Base-by-base conservation (phyloP, 1,140 invertebrate genomes). In the Polypedilum pembai region DNA sequence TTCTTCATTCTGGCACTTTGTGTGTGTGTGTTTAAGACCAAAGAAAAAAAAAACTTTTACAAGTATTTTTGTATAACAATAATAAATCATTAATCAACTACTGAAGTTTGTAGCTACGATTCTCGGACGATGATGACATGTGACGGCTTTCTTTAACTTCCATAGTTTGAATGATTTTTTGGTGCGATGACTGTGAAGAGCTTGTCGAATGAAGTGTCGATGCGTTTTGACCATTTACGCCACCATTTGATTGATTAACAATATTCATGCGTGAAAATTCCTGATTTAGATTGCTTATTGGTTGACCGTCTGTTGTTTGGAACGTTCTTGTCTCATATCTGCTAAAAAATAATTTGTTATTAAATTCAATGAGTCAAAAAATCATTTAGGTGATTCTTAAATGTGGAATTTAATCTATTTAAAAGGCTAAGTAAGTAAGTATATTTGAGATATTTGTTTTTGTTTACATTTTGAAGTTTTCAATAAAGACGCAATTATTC, bases 261-360 rank as follows among this genome's bases (percentile, higher is more conserved):
- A 20, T n/a, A 18, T 20, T n/a, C 7, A 18, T 10, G 8, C 65
- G 15, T 20, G 65, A 8, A 21, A 69, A 69, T 69, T 69, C 65
- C 7, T 69, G n/a, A 20, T 69, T 69, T 0, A 69, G 65, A 20
- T 18, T 21, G 18, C 17, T 21, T 8, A 69, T 69, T 69, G 65
- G 65, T 18, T 69, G 65, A 21, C 65, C 65, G 17, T 69, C 65
- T 20, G 65, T 69, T n/a, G 65, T 69, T 69, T 69, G 65, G 65
- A 69, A 69, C 17, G 65, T 69, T 69, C 65, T 18, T 3, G 65
- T 69, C 17, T 69, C 65, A 20, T 69, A 69, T 69, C 65, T 69
- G 15, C 45, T 56, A 18, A 20, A 69, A 69, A 18, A 0, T 20
- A 69, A 69, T 21, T 4, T 18, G 17, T 33, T 3, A 33, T 33